Evolutionary conservation across 2,797 vertebrate genomes (phyloP).

Genomic region (Miichthys miiuy): DNA sequence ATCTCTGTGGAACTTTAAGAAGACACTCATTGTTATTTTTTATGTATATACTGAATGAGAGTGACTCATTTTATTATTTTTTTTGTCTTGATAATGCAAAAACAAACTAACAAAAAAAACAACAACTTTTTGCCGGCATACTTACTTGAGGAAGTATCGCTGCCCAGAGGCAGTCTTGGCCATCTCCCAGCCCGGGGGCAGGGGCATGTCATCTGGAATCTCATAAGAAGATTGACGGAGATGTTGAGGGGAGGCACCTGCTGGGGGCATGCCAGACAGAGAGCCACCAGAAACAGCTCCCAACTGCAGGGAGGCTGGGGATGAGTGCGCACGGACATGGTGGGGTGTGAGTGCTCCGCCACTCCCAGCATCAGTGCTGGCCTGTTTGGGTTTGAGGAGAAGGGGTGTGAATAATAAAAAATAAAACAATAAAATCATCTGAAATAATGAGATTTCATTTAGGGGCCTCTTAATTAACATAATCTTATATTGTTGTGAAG

Average conservation of each 20-base stretch:
- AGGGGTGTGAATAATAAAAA: not conserved
- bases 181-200: constrained; percentile 99
- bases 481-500: not conserved
- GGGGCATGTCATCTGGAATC: constrained; percentile 95
- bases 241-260: constrained; percentile 90
- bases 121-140: constrained; percentile 41
- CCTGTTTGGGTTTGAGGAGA: constrained; percentile 77
- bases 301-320: constrained; percentile 95
- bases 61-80: too few relatives aligned
- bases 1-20: not conserved
- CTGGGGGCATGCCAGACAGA: constrained; percentile 86
- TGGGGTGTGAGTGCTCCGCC: constrained; percentile 93
- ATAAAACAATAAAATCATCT: not conserved
- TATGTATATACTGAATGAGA: not conserved
- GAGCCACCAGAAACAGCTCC: constrained; percentile 90
- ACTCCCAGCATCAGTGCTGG: constrained; percentile 94
- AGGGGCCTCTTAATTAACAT: not conserved
- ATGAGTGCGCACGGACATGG: constrained; percentile 98
- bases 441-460: not conserved
- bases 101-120: not conserved
- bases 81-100: not conserved
- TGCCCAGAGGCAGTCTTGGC: constrained; percentile 97
- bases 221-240: constrained; percentile 97
- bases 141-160: constrained; percentile 99
- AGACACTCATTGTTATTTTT: not conserved